These are phyloP conservation scores for Cerastoderma edule DNA, from an alignment of 2,888 invertebrate species.

Conservation along the genomic window DNA sequence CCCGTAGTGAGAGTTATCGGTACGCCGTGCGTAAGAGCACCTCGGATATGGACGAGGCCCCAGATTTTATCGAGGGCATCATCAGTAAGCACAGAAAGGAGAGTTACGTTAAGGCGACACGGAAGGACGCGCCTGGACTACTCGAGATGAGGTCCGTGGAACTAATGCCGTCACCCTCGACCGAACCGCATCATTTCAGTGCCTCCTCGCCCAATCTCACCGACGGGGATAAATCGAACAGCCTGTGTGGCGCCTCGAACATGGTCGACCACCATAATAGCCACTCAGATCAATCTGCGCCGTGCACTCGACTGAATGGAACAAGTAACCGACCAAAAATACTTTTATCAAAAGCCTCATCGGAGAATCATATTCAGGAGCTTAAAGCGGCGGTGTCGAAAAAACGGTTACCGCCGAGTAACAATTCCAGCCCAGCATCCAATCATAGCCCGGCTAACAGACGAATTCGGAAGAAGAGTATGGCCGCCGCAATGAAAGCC, in stretches of 20 bases:
- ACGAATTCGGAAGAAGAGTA: slow-evolving; percentile 35
- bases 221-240: slow-evolving; percentile 1
- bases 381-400: slow-evolving; percentile 63
- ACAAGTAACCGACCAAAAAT: slow-evolving; percentile 15
- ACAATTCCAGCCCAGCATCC: slow-evolving; percentile 10
- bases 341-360: slow-evolving; percentile 32
- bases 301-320: slow-evolving; percentile 38
- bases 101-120: slow-evolving; percentile 76
- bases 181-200: background rate
- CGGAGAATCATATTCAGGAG: slow-evolving; percentile 63
- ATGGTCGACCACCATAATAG: slow-evolving; percentile 21
- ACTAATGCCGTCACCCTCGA: slow-evolving; percentile 20
- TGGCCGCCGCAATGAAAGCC: slow-evolving; percentile 23
- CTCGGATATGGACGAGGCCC: slow-evolving; percentile 61
- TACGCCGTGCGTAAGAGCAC: slow-evolving; percentile 75
- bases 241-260: background rate
- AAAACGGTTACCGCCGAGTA: slow-evolving; percentile 46
- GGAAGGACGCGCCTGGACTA: slow-evolving; percentile 36
- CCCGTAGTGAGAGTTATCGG: slow-evolving; percentile 81
- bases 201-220: background rate
- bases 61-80: slow-evolving; percentile 78
- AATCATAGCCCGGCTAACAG: slow-evolving; percentile 27
- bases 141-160: slow-evolving; percentile 50
- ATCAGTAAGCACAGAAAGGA: slow-evolving; percentile 76
- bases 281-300: slow-evolving; percentile 29